Conservation (phyloP, 2,113 vertebrate species). For the Oceanites oceanicus region DNA sequence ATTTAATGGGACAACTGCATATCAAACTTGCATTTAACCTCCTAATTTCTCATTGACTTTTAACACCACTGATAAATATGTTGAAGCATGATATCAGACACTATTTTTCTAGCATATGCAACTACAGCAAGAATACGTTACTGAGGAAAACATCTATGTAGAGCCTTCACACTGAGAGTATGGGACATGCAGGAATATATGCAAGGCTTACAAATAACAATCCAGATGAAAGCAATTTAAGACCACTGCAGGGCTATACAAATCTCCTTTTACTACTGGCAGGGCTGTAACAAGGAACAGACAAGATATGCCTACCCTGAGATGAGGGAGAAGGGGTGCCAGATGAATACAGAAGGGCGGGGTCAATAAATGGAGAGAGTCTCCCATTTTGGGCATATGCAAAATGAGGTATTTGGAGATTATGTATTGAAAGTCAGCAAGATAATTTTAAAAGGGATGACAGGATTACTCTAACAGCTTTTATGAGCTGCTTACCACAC, state of each 20-base stretch:
- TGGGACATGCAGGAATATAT: rapidly evolving
- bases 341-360: background rate
- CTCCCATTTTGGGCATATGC: background rate
- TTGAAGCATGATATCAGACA: background rate
- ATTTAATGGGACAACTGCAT: background rate
- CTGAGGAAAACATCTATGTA: background rate
- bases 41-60: background rate
- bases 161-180: background rate
- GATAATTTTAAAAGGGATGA: background rate
- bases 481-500: background rate
- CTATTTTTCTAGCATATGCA: background rate
- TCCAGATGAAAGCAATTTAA: background rate
- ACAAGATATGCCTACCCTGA: background rate
- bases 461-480: background rate
- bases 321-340: background rate
- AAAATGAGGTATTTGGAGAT: background rate
- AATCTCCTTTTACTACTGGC: background rate
- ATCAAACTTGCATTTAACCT: background rate
- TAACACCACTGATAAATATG: background rate
- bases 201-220: background rate
- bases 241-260: background rate
- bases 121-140: background rate
- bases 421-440: background rate
- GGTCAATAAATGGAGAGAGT: background rate
- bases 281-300: background rate